Base-by-base conservation (phyloP, 1,140 invertebrate species). In the Theocolax elegans region DNA sequence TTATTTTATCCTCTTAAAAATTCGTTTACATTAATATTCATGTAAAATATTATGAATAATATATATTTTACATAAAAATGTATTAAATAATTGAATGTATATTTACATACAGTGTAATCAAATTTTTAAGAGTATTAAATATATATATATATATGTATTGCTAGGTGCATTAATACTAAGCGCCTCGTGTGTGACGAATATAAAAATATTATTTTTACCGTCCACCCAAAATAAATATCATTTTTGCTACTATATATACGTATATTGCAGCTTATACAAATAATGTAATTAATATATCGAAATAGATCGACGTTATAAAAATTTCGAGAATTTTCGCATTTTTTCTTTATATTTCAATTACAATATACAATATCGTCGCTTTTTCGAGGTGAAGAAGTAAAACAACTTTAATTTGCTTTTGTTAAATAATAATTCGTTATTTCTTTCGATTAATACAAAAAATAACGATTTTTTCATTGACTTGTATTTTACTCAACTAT, bases 121-220 rank as follows among this genome's bases (percentile, higher is more conserved):
- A n/a, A n/a, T n/a, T n/a, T n/a, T n/a, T n/a, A n/a, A n/a, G n/a
- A n/a, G n/a, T n/a, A n/a, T n/a, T n/a, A n/a, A n/a, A n/a, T n/a
- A n/a, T n/a, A n/a, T n/a, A n/a, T n/a, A n/a, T n/a, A n/a, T n/a
- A n/a, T 31, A 12, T 38, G 46, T 66, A 66, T 56, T 49, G 19
- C 58, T 62, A 53, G 0, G 67, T 69, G 67, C 67, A 54, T 62
- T 62, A 60, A 49, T 54, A 62, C 27, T 63, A 63, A 44, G 46
- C 17, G 67, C 38, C 29, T 54, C 12, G 38, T 62, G 23, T 62
- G 23, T 63, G 21, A 31, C 35, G 23, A 53, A 63, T 63, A 63
- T 63, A 69, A 51, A 69, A 69, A 69, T 60, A 69, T 69, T 60
- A 62, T 69, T 62, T 69, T 23, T 53, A 31, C 23, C 38, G 12